Base-by-base conservation (phyloP, 2,888 invertebrate species). In the Chymomyza procnemis region DNA sequence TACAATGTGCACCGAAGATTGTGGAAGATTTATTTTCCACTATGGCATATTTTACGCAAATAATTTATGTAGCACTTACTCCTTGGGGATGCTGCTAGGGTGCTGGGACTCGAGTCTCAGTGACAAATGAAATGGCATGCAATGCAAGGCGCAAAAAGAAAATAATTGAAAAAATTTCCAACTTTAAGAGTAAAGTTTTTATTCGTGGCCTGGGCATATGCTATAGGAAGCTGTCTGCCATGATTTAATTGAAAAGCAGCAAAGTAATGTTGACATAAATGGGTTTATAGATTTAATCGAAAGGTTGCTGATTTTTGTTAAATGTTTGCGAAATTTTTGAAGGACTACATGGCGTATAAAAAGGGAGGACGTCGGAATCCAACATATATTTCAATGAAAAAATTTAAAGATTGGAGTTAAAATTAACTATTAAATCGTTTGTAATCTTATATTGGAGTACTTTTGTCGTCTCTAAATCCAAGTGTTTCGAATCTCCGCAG, bases 21-120 rank as follows among this genome's bases (percentile, higher is more conserved):
- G 85, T 70, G 78, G 78, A 89, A 89, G 89, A 89, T 89, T 89
- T 89, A 89, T 89, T 86, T 80, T 73, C 71, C 80, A 76, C 76
- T 73, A 76, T 69, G 79, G 84, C 82, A 84, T 87, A 88, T 88
- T 87, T 89, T 87, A 81, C 81, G 88, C 87, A 79, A 88, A 89
- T 89, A 89, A 89, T 89, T 89, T 89, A 89, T 87, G 86, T 73
- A 80, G 68, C 85, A 77, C 77, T 74, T 69, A 52, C 62, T 19
- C 55, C 55, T 34, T 50, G 19, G 62, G 58, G 59, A 52, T 34
- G 55, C 30, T 54, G 8, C 54, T 21, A 65, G 48, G 73, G 62
- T 71, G 48, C 50, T 26, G 26, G 26, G 26, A 26, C 6, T 57
- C 26, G 6, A 41, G 48, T 14, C 8, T 18, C 21, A 64, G 30